Base-by-base conservation (phyloP, 92 coral and sea anemone genomes). In the Palythoa caribaeorum region DNA sequence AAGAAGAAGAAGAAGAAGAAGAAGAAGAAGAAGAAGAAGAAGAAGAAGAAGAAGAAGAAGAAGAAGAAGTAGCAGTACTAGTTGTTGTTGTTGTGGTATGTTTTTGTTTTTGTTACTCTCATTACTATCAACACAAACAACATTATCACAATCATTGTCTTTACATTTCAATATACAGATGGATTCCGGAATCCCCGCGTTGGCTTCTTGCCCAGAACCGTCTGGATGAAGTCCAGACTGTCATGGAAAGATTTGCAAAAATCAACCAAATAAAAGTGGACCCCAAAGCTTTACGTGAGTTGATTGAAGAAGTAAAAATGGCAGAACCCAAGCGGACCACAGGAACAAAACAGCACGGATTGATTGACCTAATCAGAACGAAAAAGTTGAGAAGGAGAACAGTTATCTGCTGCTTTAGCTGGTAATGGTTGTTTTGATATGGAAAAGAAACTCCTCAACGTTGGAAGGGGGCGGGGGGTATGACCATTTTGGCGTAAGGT, bases 151-250 rank as follows among this genome's bases (percentile, higher is more conserved):
- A 28, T 19, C 8, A 51, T 1, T 20, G 17, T 20, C 6, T 15
- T 57, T 13, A 15, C 17, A 51, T 63, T n/a, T 63, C 12, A 3
- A 14, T 47, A 47, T 52, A 73, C n/a, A 94, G 98, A 79, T 73
- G 84, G 47, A 91, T 94, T 48, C 98, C 98, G 5, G 98, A 94
- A 72, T 92, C 98, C 1, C 95, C 96, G 1, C 95, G 98, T 20
- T 94, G 98, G 98, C 83, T 94, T 19, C 77, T 94, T 53, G 95
- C 98, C 13, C 81, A 93, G 77, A 81, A 91, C 48, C 92, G 95
- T 69, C 68, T 94, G 9, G 98, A 94, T 71, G 98, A 94, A 55
- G 98, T 94, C 63, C 95, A 94, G 36, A 69, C 85, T 53, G 76
- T 94, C 11, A 83, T 94, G 19, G 50, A 87, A 81, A 94, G 76